These are phyloP conservation scores for Habrosyne pyritoides DNA, from an alignment of 2,888 invertebrate species.

Conservation along the genomic window DNA sequence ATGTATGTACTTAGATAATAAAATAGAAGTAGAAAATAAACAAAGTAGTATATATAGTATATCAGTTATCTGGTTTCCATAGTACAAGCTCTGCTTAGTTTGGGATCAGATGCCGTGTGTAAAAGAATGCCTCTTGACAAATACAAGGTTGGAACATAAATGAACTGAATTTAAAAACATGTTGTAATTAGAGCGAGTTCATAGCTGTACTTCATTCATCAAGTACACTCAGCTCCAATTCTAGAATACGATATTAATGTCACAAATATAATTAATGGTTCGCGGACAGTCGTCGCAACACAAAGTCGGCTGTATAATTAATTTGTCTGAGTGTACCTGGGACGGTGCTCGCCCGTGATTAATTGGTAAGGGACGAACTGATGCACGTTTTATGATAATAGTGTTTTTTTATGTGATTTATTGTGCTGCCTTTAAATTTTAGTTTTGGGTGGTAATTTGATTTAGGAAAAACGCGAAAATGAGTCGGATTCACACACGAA, in stretches of 20 bases:
- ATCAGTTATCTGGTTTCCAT: too few species aligned
- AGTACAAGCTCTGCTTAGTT: too few species aligned
- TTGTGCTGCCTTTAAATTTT: background rate
- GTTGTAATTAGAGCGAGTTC: background rate
- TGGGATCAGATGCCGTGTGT: too few species aligned
- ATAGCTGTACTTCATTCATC: constrained; percentile 2
- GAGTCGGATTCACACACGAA: too few species aligned
- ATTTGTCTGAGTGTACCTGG: constrained; percentile 40
- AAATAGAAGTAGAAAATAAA: too few species aligned
- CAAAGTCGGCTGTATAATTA: constrained; percentile 44
- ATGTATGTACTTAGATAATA: too few species aligned
- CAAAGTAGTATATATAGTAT: too few species aligned
- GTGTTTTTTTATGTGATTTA: constrained; percentile 19
- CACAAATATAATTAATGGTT: constrained; percentile 41
- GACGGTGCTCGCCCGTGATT: constrained; percentile 24
- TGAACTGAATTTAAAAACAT: background rate
- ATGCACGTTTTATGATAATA: constrained; percentile 15
- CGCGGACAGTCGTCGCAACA: constrained; percentile 37
- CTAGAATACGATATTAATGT: constrained; percentile 34
- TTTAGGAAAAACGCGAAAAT: too few species aligned
- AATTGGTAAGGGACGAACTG: constrained; percentile 24
- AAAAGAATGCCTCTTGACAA: too few species aligned
- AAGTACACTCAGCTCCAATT: constrained; percentile 3
- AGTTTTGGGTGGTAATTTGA: too few species aligned
- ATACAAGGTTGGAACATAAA: too few species aligned